phyloP scores from a whole-genome alignment of 2,113 vertebrate genomes.

The Anguilla rostrata region DNA sequence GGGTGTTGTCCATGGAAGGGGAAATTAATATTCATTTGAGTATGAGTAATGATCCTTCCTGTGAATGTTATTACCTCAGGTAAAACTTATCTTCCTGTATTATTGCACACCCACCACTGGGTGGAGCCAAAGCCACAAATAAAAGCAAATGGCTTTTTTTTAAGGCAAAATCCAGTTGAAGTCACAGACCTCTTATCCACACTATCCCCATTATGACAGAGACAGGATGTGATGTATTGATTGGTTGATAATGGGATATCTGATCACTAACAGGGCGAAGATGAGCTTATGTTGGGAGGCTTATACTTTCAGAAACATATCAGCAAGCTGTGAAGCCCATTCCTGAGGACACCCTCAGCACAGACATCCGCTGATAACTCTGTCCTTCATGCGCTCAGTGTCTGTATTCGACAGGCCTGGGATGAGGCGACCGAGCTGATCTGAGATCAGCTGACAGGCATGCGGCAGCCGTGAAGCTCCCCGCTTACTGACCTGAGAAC shows the following conservation, averaged over 20 bases:
- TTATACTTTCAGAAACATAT: no score
- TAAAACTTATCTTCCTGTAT: neutral
- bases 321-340: no score
- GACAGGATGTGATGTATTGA: no score
- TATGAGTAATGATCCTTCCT: neutral
- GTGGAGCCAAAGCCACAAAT: constrained; percentile 52
- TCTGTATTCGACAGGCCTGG: no score
- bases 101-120: constrained; percentile 47
- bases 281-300: neutral
- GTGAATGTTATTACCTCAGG: neutral
- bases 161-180: neutral
- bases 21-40: constrained; percentile 1
- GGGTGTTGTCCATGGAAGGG: neutral
- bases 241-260: no score
- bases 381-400: no score
- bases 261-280: neutral
- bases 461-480: neutral
- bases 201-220: no score
- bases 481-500: neutral
- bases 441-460: constrained; percentile 24
- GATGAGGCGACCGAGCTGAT: neutral
- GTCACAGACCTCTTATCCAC: no score
- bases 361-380: no score
- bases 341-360: no score
- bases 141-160: neutral